phyloP scores from a whole-genome alignment of 2,113 vertebrate species.

The Trinectes maculatus region DNA sequence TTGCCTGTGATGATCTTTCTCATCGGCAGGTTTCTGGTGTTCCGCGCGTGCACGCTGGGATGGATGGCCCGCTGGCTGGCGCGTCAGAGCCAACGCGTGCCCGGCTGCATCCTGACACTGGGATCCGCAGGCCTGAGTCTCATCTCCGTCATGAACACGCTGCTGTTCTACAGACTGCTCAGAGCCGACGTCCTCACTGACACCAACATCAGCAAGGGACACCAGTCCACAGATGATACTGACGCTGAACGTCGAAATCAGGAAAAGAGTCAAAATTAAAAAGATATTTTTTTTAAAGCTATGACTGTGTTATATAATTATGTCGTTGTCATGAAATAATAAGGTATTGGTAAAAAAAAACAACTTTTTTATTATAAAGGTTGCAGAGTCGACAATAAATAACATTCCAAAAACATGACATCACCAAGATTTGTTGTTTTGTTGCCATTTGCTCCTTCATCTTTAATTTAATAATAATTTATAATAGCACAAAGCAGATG shows the following conservation, averaged over 20 bases:
- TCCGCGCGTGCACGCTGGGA: neutral
- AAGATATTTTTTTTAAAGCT: no score
- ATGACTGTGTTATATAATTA: no score
- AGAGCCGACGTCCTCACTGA: conserved; percentile 9
- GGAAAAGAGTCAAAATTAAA: no score
- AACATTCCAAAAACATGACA: no score
- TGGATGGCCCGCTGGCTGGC: conserved; percentile 37
- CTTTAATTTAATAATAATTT: no score
- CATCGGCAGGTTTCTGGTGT: conserved; percentile 20
- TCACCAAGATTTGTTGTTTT: neutral
- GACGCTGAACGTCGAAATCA: no score
- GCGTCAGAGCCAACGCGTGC: neutral
- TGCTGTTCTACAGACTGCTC: conserved; percentile 29
- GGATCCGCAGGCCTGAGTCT: conserved; percentile 13
- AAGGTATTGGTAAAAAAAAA: no score
- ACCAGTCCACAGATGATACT: no score
- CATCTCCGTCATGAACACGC: conserved; percentile 29
- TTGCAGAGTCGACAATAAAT: no score
- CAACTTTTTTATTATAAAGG: no score
- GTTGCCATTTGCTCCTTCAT: neutral
- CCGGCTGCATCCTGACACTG: conserved; percentile 8
- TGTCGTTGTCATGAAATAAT: no score
- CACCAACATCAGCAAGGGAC: neutral
- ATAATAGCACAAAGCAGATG: neutral
- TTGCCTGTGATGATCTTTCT: neutral